A percentile compares a stretch with the other conserved stretches of the same genome.
Evolutionary conservation across 2,888 invertebrate genomes (phyloP).

Genomic region (Drosophila vallismaia): DNA sequence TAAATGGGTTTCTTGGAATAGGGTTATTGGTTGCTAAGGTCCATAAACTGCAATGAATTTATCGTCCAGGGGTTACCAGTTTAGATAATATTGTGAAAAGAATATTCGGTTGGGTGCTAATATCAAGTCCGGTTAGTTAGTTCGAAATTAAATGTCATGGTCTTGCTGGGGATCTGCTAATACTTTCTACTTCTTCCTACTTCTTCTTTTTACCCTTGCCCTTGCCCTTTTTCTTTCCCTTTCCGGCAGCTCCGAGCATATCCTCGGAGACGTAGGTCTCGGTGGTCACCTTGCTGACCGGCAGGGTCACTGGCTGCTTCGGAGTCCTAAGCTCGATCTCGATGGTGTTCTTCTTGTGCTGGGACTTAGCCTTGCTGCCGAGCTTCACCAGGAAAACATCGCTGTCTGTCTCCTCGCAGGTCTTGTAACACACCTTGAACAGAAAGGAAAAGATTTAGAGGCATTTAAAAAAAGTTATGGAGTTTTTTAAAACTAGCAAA

Average conservation of each 20-base stretch:
- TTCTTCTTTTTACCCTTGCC: conserved; percentile 45
- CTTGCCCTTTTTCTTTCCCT: conserved; percentile 45
- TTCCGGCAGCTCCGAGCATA: conserved; percentile 62
- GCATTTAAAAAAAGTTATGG: not conserved
- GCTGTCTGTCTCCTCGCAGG: conserved; percentile 87
- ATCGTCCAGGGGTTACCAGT: not conserved
- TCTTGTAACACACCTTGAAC: conserved; percentile 82
- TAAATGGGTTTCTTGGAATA: not conserved
- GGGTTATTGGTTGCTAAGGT: not conserved
- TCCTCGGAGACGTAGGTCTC: conserved; percentile 88
- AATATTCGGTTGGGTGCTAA: conserved; percentile 1
- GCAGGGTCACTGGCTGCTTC: conserved; percentile 86
- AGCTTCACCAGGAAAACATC: conserved; percentile 90
- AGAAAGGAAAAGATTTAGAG: conserved; percentile 8
- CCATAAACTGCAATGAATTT: not conserved
- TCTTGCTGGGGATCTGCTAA: not conserved
- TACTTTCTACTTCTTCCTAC: not conserved
- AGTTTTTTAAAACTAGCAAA: not conserved
- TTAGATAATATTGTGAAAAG: not conserved
- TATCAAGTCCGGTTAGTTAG: not conserved
- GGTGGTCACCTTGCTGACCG: conserved; percentile 87
- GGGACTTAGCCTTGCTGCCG: conserved; percentile 90
- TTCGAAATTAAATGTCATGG: not conserved
- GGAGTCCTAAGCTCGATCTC: conserved; percentile 91
- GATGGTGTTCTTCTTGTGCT: conserved; percentile 87